Percentiles rank a stretch among this genome's conserved stretches.
Conservation (phyloP, 2,113 vertebrate species). For the Crotalus viridis region DNA sequence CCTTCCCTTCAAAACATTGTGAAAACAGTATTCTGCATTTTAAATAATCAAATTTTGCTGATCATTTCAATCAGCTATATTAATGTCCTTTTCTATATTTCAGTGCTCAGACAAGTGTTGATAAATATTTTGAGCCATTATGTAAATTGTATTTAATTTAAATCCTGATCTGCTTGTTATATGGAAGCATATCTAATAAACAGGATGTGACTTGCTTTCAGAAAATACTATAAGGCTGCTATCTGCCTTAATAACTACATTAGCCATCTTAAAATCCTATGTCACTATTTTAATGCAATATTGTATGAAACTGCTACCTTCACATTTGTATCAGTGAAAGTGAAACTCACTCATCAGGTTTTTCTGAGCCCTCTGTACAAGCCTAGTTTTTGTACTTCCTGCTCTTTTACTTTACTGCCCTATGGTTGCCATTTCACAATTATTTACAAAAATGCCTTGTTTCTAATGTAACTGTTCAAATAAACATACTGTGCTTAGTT, state of each 20-base stretch:
- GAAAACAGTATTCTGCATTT: neutral
- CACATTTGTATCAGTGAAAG: neutral
- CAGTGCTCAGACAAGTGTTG: neutral
- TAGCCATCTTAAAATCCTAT: neutral
- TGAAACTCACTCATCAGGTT: neutral
- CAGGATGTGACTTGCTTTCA: neutral
- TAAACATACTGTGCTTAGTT: slow-evolving; percentile 42
- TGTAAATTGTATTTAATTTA: neutral
- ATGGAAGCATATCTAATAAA: neutral
- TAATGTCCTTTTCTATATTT: neutral
- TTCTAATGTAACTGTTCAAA: slow-evolving; percentile 32
- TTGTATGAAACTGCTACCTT: neutral
- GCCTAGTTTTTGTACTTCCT: neutral
- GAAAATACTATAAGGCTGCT: neutral
- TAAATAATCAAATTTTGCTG: neutral
- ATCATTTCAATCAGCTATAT: neutral
- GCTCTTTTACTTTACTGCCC: rapidly evolving
- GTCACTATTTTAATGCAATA: neutral
- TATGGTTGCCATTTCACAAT: rapidly evolving
- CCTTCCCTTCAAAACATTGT: neutral
- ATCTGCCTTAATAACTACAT: neutral
- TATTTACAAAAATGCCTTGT: neutral
- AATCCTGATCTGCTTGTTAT: neutral
- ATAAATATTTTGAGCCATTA: neutral
- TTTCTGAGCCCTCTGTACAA: neutral